phyloP scores from a whole-genome alignment of 1,140 invertebrate species.

The Phocides pigmalion region DNA sequence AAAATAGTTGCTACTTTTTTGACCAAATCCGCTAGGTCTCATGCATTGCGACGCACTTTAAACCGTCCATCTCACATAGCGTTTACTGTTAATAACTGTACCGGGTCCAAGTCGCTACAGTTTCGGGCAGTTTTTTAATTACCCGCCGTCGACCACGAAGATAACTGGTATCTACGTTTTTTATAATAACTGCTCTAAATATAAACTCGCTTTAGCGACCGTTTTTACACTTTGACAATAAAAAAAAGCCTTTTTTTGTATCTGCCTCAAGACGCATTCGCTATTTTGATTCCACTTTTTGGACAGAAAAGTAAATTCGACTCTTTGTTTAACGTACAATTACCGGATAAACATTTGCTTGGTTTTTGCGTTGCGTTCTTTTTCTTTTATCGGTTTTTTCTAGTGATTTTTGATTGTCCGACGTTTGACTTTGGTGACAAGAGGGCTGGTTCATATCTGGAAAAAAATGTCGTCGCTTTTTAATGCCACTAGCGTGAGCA shows the following conservation, averaged over 20 bases:
- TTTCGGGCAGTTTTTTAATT: conserved; percentile 72
- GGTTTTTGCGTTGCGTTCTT: too few relatives aligned
- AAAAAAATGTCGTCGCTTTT: too few relatives aligned
- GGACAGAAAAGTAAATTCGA: neutral
- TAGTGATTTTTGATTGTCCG: too few relatives aligned
- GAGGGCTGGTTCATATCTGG: too few relatives aligned
- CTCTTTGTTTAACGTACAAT: neutral
- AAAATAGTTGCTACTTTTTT: too few relatives aligned
- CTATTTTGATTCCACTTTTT: neutral
- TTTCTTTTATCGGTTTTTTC: too few relatives aligned
- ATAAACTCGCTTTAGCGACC: conserved; percentile 21
- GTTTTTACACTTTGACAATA: conserved; percentile 10
- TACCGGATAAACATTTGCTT: neutral
- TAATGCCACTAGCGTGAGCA: too few relatives aligned
- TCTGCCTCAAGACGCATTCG: neutral
- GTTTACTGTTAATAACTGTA: conserved; percentile 76
- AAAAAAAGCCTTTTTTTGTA: conserved; percentile 7
- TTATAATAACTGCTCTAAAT: conserved; percentile 26
- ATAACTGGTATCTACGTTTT: conserved; percentile 37
- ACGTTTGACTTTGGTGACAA: too few relatives aligned
- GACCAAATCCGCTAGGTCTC: neutral
- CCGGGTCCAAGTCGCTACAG: conserved; percentile 54
- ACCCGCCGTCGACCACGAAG: conserved; percentile 38
- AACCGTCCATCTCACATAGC: conserved; percentile 68
- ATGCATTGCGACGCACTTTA: conserved; percentile 19